Conservation (phyloP, 2,888 invertebrate species). For the Limnephilus auricula region DNA sequence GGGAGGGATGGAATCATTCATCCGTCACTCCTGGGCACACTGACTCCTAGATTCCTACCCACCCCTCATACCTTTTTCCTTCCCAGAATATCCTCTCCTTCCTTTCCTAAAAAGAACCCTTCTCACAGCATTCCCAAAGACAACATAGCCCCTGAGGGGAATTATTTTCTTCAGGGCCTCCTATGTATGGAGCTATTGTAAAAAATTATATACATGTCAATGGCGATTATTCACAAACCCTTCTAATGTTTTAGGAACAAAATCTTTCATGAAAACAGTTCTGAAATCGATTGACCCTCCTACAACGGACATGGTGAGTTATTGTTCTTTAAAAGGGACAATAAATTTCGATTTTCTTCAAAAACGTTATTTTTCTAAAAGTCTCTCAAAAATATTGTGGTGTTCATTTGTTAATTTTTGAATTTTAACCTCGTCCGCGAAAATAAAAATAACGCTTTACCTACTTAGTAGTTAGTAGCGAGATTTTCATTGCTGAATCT, state of each 20-base stretch:
- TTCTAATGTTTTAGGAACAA: conserved; percentile 36
- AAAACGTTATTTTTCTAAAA: neutral
- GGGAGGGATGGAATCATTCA: too few species aligned
- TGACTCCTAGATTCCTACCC: too few species aligned
- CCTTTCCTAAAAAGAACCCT: too few species aligned
- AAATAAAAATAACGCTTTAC: neutral
- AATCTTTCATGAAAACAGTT: conserved; percentile 48
- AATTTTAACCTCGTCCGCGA: neutral
- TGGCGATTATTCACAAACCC: neutral
- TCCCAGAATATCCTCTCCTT: too few species aligned
- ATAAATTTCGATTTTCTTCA: neutral
- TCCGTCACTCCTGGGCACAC: too few species aligned
- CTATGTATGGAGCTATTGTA: too few species aligned
- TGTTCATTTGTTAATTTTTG: neutral
- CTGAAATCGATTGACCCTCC: conserved; percentile 49
- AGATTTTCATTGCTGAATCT: neutral
- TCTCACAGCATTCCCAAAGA: too few species aligned
- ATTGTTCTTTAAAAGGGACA: neutral
- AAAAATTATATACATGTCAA: too few species aligned
- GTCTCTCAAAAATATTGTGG: neutral
- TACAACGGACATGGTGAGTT: conserved; percentile 46
- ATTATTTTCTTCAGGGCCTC: too few species aligned
- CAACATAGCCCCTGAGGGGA: too few species aligned
- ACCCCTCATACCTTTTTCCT: too few species aligned
- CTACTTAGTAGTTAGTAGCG: neutral